Evolutionary conservation across 2,797 vertebrate genomes (phyloP).

Genomic region (Pelodytes ibericus): DNA sequence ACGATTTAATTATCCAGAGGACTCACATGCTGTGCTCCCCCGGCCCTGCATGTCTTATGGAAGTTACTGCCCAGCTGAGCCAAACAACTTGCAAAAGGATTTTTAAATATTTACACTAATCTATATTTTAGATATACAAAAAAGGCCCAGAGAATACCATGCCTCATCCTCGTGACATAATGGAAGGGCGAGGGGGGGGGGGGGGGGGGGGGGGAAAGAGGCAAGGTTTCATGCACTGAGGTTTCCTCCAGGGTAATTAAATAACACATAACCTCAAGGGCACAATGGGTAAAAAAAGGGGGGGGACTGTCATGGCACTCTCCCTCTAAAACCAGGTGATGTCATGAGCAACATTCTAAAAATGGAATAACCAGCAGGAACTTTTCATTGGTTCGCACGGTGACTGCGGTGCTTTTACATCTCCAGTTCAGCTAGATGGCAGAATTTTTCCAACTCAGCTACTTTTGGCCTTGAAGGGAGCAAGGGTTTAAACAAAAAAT

Average conservation of each 20-base stretch:
- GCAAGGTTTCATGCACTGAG: too few species aligned
- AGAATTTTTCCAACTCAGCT: too few species aligned
- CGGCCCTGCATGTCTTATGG: constrained; percentile 13
- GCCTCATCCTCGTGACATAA: constrained; percentile 21
- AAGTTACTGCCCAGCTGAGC: constrained; percentile 16
- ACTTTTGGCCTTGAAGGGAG: too few species aligned
- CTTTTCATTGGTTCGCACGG: too few species aligned
- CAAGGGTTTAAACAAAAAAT: too few species aligned
- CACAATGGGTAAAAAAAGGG: too few species aligned
- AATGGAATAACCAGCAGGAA: too few species aligned
- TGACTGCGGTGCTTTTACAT: too few species aligned
- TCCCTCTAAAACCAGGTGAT: too few species aligned
- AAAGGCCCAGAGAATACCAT: constrained; percentile 34
- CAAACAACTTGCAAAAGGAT: constrained; percentile 49
- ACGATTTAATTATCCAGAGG: constrained; percentile 14
- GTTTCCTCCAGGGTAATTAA: constrained; percentile 45
- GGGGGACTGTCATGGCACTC: too few species aligned
- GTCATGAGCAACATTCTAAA: too few species aligned
- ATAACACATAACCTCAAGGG: constrained; percentile 28
- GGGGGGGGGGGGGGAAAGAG: not conserved
- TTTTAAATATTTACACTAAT: constrained; percentile 56
- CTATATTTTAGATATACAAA: constrained; percentile 51
- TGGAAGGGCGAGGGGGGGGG: constrained; percentile 17
- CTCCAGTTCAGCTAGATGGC: too few species aligned
- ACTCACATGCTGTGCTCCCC: constrained; percentile 18